Base-by-base conservation (phyloP, 2,113 vertebrate genomes). In the Ariopsis seemanni region DNA sequence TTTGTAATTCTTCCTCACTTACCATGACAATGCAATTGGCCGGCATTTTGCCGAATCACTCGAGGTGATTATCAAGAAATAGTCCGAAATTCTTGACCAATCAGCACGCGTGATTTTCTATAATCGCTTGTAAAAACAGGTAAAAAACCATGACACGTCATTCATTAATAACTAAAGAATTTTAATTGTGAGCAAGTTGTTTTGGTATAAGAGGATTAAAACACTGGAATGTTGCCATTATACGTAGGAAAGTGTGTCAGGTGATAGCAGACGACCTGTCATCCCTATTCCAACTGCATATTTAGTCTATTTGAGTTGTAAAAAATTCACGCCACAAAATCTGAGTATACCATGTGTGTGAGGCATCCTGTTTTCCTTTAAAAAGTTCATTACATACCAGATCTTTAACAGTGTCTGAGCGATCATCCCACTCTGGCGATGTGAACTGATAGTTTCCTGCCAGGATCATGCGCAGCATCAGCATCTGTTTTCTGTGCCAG, bases 401-500 rank as follows among this genome's bases (percentile, higher is more conserved):
- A 92, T 99, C 98, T 92, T 99, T 99, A 42, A 99, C 97, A 0
- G 98, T 99, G 94, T 99, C 97, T 0, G 98, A 99, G 90, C 96
- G 96, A 82, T 99, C 98, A 0, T 99, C 98, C 98, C 98, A 99
- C 77, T 99, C 98, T 0, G 97, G 97, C 9, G 97, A 99, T 4
- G 95, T 93, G 5, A 97, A 98, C 75, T 97, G 94, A 84, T 98
- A 99, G 18, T 90, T 95, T 72, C 98, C 98, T 0, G 94, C 94
- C 94, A 99, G 95, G 90, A 99, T 99, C 98, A 98, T 97, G 34
- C 98, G 94, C 90, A 99, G 94, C 98, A 99, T 99, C 93, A 99
- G 92, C 96, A 97, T 98, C 96, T 99, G 98, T 89, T 99, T 99
- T 87, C 98, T 95, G 95, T 99, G 98, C 98, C 98, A 99, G 95